phyloP scores from a whole-genome alignment of 2,888 invertebrate genomes.

The Conops quadrifasciatus region DNA sequence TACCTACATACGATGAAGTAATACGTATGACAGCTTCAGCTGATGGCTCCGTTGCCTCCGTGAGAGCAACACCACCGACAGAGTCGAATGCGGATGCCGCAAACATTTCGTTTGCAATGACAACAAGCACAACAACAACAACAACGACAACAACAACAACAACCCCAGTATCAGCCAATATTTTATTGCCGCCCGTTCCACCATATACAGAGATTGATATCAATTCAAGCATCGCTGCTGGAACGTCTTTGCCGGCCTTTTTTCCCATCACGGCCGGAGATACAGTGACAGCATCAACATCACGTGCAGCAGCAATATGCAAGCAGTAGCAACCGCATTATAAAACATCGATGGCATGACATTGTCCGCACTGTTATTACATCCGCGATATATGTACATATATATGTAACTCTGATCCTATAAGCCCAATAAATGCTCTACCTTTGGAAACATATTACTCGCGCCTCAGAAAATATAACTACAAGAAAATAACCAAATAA shows the following conservation, averaged over 20 bases:
- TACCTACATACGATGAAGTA: slow-evolving; percentile 62
- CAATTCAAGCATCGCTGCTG: slow-evolving; percentile 4
- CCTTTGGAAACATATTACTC: too few relatives aligned
- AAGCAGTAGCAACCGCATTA: neutral
- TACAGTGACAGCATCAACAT: slow-evolving; percentile 16
- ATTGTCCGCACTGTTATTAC: slow-evolving; percentile 19
- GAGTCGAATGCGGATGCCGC: slow-evolving; percentile 20
- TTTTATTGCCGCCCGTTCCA: slow-evolving; percentile 3
- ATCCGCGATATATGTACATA: slow-evolving; percentile 16
- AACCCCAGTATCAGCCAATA: slow-evolving; percentile 14
- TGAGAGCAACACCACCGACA: slow-evolving; percentile 20
- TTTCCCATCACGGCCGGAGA: neutral
- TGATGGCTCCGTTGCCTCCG: slow-evolving; percentile 29
- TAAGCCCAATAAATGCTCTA: neutral
- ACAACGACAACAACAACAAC: neutral
- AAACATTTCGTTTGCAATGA: slow-evolving; percentile 30
- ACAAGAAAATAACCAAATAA: neutral
- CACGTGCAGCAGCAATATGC: slow-evolving; percentile 18
- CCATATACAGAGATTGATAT: slow-evolving; percentile 16
- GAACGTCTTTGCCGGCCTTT: slow-evolving; percentile 27
- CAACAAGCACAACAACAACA: slow-evolving; percentile 26
- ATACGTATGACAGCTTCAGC: slow-evolving; percentile 56
- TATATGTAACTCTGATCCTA: neutral
- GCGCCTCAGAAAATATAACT: neutral
- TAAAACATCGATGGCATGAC: slow-evolving; percentile 20